A percentile compares a stretch with the other conserved stretches of the same genome.
These are phyloP conservation scores for Noctilio leporinus DNA, from an alignment of 2,113 vertebrate genomes.

Conservation along the genomic window DNA sequence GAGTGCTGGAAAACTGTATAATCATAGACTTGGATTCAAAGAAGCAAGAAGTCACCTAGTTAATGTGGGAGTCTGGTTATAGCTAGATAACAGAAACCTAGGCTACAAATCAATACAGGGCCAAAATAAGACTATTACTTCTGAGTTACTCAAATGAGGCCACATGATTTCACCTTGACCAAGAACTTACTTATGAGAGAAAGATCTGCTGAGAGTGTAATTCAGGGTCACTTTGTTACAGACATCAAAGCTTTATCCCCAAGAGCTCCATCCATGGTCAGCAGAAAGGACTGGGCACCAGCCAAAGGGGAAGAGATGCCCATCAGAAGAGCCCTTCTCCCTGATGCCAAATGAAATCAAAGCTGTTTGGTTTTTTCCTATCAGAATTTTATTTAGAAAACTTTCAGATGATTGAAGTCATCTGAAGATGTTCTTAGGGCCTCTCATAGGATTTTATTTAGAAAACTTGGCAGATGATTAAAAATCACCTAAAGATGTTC, in stretches of 20 bases:
- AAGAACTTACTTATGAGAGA: not conserved
- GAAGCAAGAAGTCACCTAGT: not conserved
- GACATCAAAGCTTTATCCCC: not conserved
- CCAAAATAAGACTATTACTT: not conserved
- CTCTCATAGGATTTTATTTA: constrained; percentile 3
- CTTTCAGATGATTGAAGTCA: not conserved
- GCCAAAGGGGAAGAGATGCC: not conserved
- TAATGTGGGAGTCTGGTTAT: not conserved
- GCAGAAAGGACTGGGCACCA: not conserved
- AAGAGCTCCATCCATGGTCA: not conserved
- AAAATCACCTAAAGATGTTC: not conserved
- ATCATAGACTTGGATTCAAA: not conserved
- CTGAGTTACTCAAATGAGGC: not conserved
- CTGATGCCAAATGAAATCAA: not conserved
- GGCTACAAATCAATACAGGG: not conserved
- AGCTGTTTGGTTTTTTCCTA: not conserved
- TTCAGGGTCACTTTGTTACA: not conserved
- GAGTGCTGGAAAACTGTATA: not conserved
- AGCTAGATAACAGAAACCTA: not conserved
- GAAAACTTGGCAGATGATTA: not conserved
- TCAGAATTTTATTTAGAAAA: constrained; percentile 4
- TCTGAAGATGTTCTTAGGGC: not conserved
- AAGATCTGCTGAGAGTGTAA: not conserved
- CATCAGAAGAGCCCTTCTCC: not conserved
- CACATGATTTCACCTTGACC: not conserved